Percentiles rank a stretch among this genome's conserved stretches.
phyloP scores from a whole-genome alignment of 1,140 invertebrate species.

The Cyrtorhinus lividipennis region DNA sequence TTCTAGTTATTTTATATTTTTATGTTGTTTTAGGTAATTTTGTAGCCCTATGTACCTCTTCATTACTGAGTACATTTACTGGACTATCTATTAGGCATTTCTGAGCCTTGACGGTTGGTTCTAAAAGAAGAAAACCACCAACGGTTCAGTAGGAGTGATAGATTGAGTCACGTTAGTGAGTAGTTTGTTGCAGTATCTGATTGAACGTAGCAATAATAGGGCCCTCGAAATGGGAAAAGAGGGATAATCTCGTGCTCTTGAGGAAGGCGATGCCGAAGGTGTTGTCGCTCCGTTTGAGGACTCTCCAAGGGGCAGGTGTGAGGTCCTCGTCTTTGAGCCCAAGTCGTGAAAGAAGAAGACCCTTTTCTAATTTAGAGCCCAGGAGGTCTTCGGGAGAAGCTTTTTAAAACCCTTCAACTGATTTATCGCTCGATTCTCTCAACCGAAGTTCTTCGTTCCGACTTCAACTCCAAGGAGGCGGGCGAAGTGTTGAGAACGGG shows the following conservation, averaged over 20 bases:
- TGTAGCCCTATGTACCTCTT: no score
- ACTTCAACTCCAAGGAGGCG: no score
- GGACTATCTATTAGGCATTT: no score
- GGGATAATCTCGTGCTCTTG: not conserved
- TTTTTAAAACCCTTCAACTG: no score
- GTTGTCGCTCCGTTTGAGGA: not conserved
- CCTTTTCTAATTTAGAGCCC: conserved; percentile 6
- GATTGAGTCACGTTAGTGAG: no score
- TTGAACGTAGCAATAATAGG: not conserved
- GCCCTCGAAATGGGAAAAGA: not conserved
- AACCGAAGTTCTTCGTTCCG: not conserved
- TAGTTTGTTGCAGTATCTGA: not conserved
- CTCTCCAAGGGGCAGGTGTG: not conserved
- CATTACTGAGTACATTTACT: no score
- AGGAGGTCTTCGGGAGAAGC: not conserved
- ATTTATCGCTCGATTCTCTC: conserved; percentile 11
- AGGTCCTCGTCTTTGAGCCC: not conserved
- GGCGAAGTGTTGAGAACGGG: not conserved
- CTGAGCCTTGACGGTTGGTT: no score
- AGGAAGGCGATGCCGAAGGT: not conserved
- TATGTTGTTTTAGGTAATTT: no score
- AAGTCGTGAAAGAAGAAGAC: not conserved
- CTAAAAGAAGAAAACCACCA: no score
- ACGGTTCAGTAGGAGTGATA: no score
- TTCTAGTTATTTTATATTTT: no score